Conservation (phyloP, 37 sponge, comb jelly and placozoan species). For the Cliona cf. orientalis region DNA sequence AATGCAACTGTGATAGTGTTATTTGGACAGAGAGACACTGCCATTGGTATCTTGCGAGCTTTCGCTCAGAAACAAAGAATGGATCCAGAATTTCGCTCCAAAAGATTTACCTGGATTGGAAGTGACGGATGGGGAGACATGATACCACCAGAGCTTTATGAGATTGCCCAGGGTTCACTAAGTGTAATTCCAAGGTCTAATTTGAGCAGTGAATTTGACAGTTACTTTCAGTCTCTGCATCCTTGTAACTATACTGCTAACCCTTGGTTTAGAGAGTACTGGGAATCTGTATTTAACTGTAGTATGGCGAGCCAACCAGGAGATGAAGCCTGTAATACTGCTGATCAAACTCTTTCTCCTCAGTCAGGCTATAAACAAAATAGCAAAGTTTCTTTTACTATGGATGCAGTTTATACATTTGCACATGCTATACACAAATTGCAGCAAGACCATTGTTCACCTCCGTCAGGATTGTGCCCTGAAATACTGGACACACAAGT, state of each 20-base stretch:
- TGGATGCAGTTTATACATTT: conserved; percentile 82
- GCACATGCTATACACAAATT: conserved; percentile 68
- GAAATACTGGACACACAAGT: not conserved
- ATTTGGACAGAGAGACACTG: conserved; percentile 49
- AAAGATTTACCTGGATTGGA: conserved; percentile 73
- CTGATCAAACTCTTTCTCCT: not conserved
- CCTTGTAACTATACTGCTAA: conserved; percentile 49
- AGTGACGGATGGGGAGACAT: conserved; percentile 78
- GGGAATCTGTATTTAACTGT: conserved; percentile 62
- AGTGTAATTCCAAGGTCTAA: conserved; percentile 29
- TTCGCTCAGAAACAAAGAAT: not conserved
- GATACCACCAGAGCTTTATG: not conserved
- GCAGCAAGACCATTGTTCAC: conserved; percentile 13
- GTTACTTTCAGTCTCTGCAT: conserved; percentile 56
- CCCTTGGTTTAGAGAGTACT: conserved; percentile 81
- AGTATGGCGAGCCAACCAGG: not conserved
- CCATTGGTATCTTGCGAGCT: conserved; percentile 27
- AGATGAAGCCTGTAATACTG: conserved; percentile 12
- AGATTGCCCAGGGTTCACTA: conserved; percentile 31
- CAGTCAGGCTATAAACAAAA: conserved; percentile 21
- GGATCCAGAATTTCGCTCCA: not conserved
- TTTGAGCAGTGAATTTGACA: conserved; percentile 29
- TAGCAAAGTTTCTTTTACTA: conserved; percentile 59
- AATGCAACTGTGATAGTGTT: conserved; percentile 61
- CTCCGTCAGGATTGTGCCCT: conserved; percentile 11